Evolutionary conservation across 2,797 vertebrate genomes (phyloP).

Genomic region (Karalla daura): DNA sequence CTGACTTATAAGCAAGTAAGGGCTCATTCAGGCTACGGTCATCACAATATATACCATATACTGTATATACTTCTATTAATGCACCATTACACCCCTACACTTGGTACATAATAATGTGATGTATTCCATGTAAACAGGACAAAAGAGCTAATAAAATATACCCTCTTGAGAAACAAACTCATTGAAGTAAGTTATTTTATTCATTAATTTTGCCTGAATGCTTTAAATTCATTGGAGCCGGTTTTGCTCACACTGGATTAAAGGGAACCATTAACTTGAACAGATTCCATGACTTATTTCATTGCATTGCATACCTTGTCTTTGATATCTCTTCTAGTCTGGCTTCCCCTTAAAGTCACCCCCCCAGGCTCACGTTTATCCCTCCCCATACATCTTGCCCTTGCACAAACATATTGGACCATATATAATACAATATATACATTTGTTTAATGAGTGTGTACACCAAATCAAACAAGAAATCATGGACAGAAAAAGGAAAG

Average conservation of each 20-base stretch:
- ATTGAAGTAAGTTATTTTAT: neutral
- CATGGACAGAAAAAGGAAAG: slow-evolving; percentile 64
- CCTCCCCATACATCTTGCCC: slow-evolving; percentile 49
- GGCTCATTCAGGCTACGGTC: too few relatives aligned
- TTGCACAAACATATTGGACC: slow-evolving; percentile 70
- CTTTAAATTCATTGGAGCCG: neutral
- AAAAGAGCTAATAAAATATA: too few relatives aligned
- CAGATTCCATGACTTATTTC: slow-evolving; percentile 31
- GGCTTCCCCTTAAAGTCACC: slow-evolving; percentile 22
- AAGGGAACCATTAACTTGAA: slow-evolving; percentile 6
- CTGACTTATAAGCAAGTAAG: too few relatives aligned
- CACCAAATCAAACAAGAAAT: slow-evolving; percentile 72
- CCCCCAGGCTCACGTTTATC: slow-evolving; percentile 22
- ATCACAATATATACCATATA: too few relatives aligned
- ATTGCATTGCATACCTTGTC: slow-evolving; percentile 18
- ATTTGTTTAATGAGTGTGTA: slow-evolving; percentile 72
- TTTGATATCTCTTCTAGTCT: slow-evolving; percentile 35
- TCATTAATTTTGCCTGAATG: neutral
- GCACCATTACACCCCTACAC: too few relatives aligned
- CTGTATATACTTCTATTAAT: too few relatives aligned
- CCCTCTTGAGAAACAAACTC: neutral
- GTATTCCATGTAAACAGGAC: too few relatives aligned
- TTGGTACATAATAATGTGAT: too few relatives aligned
- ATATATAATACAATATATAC: slow-evolving; percentile 70
- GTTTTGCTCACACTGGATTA: slow-evolving; percentile 7